Conservation (phyloP, 2,888 invertebrate genomes). For the Leptopilina syphax region DNA sequence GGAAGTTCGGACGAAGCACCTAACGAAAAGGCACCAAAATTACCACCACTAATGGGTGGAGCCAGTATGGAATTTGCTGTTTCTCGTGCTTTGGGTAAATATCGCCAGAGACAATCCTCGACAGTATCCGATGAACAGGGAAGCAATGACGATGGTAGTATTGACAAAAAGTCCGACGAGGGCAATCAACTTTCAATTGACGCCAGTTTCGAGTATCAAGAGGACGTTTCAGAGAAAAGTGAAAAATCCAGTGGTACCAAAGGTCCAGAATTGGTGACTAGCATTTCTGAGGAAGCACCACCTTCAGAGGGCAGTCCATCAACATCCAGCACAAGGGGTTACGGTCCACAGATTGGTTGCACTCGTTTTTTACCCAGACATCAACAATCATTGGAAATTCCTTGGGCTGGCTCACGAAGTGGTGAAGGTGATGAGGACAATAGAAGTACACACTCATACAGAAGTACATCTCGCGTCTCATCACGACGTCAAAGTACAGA, state of each 20-base stretch:
- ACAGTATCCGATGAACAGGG: slow-evolving; percentile 85
- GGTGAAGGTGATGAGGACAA: slow-evolving; percentile 88
- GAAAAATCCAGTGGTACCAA: slow-evolving; percentile 66
- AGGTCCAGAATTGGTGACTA: slow-evolving; percentile 70
- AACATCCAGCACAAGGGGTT: slow-evolving; percentile 80
- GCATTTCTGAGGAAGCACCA: slow-evolving; percentile 78
- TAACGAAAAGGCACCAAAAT: slow-evolving; percentile 73
- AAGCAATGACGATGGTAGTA: slow-evolving; percentile 77
- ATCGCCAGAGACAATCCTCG: slow-evolving; percentile 85
- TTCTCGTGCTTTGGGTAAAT: slow-evolving; percentile 88
- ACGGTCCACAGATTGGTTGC: slow-evolving; percentile 67
- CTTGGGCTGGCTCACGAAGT: slow-evolving; percentile 79
- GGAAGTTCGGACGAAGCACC: slow-evolving; percentile 81
- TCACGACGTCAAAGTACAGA: slow-evolving; percentile 94
- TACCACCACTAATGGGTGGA: slow-evolving; percentile 79
- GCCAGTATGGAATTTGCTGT: slow-evolving; percentile 91
- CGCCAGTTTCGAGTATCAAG: slow-evolving; percentile 66
- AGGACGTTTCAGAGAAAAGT: slow-evolving; percentile 65
- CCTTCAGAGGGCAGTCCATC: slow-evolving; percentile 83
- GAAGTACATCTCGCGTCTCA: slow-evolving; percentile 90
- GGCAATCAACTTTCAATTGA: slow-evolving; percentile 63
- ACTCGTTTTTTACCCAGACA: slow-evolving; percentile 83
- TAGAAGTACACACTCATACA: slow-evolving; percentile 91
- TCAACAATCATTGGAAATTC: slow-evolving; percentile 89
- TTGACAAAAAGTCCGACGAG: slow-evolving; percentile 69